Conservation (phyloP, 2,888 invertebrate species). For the Galeopsomyia nigrocyanea region DNA sequence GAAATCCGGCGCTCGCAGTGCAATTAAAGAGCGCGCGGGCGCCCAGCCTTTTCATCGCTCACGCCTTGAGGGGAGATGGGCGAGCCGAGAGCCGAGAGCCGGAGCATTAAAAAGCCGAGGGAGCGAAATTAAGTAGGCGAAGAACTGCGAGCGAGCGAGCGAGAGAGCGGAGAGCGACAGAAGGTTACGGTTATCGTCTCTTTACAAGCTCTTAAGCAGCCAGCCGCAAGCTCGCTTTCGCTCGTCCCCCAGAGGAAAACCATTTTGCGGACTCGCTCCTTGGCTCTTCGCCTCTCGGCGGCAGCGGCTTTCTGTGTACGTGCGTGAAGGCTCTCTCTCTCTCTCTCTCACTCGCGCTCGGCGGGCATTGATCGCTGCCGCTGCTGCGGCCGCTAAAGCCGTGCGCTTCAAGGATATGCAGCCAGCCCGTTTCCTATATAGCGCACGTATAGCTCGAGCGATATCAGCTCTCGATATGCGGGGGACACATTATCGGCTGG, state of each 20-base stretch:
- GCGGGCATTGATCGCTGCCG: conserved; percentile 20
- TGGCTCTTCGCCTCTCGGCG: conserved; percentile 41
- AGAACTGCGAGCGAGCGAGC: background rate
- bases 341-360: background rate
- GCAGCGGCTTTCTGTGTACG: conserved; percentile 13
- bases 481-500: conserved; percentile 36
- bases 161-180: conserved; percentile 44
- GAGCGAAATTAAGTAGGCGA: conserved; percentile 16
- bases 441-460: background rate
- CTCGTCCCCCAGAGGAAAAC: conserved; percentile 45
- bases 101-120: background rate
- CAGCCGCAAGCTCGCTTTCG: conserved; percentile 57
- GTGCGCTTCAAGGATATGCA: conserved; percentile 38
- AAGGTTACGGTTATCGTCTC: conserved; percentile 66
- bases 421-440: conserved; percentile 21
- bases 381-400: conserved; percentile 12
- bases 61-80: too few species aligned
- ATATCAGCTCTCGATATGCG: conserved; percentile 23
- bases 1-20: conserved; percentile 16
- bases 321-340: conserved; percentile 31
- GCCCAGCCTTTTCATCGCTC: background rate
- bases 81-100: background rate
- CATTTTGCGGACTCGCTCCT: conserved; percentile 58
- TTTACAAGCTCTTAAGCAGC: conserved; percentile 65
- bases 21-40: background rate